Percentiles rank a stretch among this genome's conserved stretches.
phyloP scores from a whole-genome alignment of 2,888 invertebrate genomes.

The Patella pellucida region DNA sequence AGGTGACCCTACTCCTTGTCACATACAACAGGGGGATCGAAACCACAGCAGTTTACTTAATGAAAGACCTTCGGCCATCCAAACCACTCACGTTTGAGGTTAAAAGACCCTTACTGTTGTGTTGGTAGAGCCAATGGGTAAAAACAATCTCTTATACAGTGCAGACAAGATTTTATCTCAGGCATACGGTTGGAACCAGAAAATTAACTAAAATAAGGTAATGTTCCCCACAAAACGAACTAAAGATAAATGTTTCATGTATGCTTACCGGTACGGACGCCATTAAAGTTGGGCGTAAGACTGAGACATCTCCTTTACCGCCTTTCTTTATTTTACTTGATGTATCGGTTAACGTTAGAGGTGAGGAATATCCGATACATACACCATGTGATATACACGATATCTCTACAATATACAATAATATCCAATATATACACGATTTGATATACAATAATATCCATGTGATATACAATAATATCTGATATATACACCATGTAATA shows the following conservation, averaged over 20 bases:
- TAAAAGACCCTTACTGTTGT: not conserved
- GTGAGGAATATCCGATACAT: conserved; percentile 95
- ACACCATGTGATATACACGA: conserved; percentile 87
- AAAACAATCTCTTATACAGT: no score
- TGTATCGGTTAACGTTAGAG: conserved; percentile 80
- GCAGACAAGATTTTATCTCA: no score
- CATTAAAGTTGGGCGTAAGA: conserved; percentile 92
- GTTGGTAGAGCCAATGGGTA: not conserved
- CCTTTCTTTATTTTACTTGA: conserved; percentile 97
- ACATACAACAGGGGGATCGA: no score
- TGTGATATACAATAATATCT: no score
- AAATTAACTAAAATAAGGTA: not conserved
- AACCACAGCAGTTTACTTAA: no score
- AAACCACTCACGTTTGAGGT: no score
- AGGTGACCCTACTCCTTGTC: no score
- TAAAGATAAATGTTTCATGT: not conserved
- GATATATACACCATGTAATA: no score
- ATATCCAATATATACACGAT: conserved; percentile 73
- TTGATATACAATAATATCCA: conserved; percentile 83
- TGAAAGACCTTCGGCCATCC: no score
- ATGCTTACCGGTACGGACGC: conserved; percentile 90
- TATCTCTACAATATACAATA: conserved; percentile 16
- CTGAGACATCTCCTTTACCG: conserved; percentile 92
- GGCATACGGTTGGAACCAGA: no score
- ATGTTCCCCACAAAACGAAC: not conserved